Evolutionary conservation across 2,888 invertebrate species (phyloP), one percentile per base, ranked within the genome.

Genomic region (Spialia ferax): DNA sequence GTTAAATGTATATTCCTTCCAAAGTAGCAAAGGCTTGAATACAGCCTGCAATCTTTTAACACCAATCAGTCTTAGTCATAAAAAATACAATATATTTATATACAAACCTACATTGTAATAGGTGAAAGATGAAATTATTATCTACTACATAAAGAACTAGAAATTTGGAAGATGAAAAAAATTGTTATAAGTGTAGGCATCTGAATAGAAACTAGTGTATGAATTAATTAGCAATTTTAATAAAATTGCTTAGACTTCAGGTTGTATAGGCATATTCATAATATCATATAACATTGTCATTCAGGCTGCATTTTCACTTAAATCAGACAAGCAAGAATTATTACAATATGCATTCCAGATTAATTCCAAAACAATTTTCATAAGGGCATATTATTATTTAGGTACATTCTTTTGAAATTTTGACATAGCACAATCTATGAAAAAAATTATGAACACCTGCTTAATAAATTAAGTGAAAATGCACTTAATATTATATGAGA

Each of bases 11-110:
- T 10, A 45, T 45, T 45, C 45, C 45, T 45, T 45, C 45, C 45
- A 45, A 45, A 45, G 18, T 18, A 45, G 18, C 18, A 45, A n/a
- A 45, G 18, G 45, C 45, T 18, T 45, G 8, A 0, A 18, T 45
- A n/a, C 18, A 45, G 18, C 45, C 18, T 45, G 57, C 8, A 42
- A 42, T 42, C 23, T 42, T 15, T 59, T 22, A 38, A 38, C 57
- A 42, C 57, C 57, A 59, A 59, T 42, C 42, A 59, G 23, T 59
- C 23, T 22, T 59, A 26, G 26, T 11, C 54, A 54, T 26, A 13
- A 54, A n/a, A 54, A 2, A 54, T n/a, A 54, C 11, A 26, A 15
- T 1, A 23, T 52, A 26, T 26, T 26, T n/a, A 52, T 50, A 22
- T 50, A 50, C n/a, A n/a, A n/a, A n/a, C n/a, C n/a, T n/a, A n/a